phyloP scores from a whole-genome alignment of 1,140 invertebrate species.

The Lutraria rhynchaena region DNA sequence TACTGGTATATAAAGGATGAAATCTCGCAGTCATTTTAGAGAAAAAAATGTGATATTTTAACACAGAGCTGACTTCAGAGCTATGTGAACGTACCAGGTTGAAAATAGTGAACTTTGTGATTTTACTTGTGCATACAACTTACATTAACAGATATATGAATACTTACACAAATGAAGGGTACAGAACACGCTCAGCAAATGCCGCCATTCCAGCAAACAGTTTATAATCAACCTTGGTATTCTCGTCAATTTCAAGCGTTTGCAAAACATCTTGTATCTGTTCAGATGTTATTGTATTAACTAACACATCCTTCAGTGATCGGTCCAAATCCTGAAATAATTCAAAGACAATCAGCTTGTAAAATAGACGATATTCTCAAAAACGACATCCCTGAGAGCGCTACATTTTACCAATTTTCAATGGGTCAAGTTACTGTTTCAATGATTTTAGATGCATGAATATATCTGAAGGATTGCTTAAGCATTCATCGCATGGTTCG shows the following conservation, averaged over 20 bases:
- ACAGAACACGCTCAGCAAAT: conserved; percentile 75
- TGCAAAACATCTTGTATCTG: conserved; percentile 66
- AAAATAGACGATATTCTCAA: too few relatives aligned
- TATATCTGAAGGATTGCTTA: too few relatives aligned
- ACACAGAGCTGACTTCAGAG: background rate
- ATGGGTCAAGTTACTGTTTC: too few relatives aligned
- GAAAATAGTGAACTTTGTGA: background rate
- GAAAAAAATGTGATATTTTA: background rate
- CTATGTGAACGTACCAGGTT: background rate
- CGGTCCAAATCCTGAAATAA: conserved; percentile 70
- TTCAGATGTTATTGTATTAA: conserved; percentile 69
- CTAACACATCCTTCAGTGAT: conserved; percentile 72
- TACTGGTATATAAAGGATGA: too few relatives aligned
- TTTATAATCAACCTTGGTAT: conserved; percentile 70
- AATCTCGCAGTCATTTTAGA: background rate
- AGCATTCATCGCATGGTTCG: too few relatives aligned
- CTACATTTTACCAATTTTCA: too few relatives aligned
- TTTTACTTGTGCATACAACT: background rate
- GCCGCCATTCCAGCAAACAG: conserved; percentile 76
- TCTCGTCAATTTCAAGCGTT: conserved; percentile 64
- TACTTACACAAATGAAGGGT: conserved; percentile 76
- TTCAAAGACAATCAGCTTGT: too few relatives aligned
- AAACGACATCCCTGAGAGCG: too few relatives aligned
- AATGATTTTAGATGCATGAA: too few relatives aligned
- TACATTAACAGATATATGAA: background rate